Evolutionary conservation across 1,140 invertebrate genomes (phyloP), one percentile per base, ranked within the genome.

Genomic region (Ips typographus): DNA sequence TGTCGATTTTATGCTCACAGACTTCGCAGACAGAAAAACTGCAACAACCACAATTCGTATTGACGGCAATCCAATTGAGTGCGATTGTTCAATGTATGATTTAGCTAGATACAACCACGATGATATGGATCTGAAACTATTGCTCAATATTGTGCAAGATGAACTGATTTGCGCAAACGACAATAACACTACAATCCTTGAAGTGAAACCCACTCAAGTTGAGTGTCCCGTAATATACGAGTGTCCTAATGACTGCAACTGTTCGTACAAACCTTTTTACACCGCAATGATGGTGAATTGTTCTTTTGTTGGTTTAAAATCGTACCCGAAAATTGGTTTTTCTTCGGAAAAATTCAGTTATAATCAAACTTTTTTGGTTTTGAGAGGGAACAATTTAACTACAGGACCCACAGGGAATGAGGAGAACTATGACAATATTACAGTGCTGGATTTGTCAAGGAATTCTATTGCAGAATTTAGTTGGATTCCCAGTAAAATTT

Each of bases 191-290:
- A 36, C 40, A 39, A 59, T 74, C 7, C 47, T 22, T 8, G 52
- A 71, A 6, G 36, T 76, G 4, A 71, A 61, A 47, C 63, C 71
- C 3, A 49, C 43, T 7, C 38, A 68, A n/a, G 57, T 76, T 3
- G 47, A 62, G 37, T 77, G 74, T 58, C 4, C 38, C 6, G 37
- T 61, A 36, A 4, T 42, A 4, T 8, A 52, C 5, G 51, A 37
- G 41, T 77, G 74, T 67, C 72, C 75, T 3, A 22, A 59, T 40
- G 7, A 47, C 41, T 77, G 76, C 41, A 22, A 8, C 1, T 77
- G 73, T 51, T 37, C 40, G 2, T 63, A 67, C 7, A 51, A 58
- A 36, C 71, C 71, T 4, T 68, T 60, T 8, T 37, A 67, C n/a
- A 63, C 36, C 36, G 58, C 58, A 38, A 58, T 71, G 7, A 43